Conservation (phyloP, 2,797 vertebrate genomes). For the Jordanella pulchra region DNA sequence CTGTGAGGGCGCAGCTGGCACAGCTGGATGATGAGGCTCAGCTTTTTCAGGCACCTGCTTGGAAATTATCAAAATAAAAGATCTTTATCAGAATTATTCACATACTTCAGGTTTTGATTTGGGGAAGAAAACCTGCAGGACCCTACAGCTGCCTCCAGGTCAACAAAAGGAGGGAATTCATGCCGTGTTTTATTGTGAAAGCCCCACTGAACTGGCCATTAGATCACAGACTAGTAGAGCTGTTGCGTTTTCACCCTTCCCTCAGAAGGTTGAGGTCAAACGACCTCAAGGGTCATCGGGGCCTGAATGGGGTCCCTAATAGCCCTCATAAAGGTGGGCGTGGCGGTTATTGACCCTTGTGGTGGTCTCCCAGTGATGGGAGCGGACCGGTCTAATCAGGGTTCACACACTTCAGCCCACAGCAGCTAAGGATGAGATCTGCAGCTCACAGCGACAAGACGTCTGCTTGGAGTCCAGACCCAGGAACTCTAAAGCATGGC, state of each 20-base stretch:
- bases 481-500: neutral
- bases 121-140: no score
- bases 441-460: neutral
- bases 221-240: neutral
- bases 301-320: constrained; percentile 40
- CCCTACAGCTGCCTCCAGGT: no score
- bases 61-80: no score
- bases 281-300: constrained; percentile 27
- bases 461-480: neutral
- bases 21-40: neutral
- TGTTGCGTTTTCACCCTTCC: no score
- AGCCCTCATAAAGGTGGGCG: constrained; percentile 45
- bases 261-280: neutral
- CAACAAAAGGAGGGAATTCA: no score
- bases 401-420: neutral
- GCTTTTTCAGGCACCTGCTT: neutral
- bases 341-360: constrained; percentile 13
- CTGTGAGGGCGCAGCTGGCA: constrained; percentile 9
- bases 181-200: no score
- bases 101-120: no score
- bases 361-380: constrained; percentile 5
- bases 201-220: neutral
- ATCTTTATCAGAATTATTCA: no score
- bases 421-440: neutral
- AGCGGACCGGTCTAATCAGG: neutral